Base-by-base conservation (phyloP, 2,113 vertebrate genomes). In the Grus americana region DNA sequence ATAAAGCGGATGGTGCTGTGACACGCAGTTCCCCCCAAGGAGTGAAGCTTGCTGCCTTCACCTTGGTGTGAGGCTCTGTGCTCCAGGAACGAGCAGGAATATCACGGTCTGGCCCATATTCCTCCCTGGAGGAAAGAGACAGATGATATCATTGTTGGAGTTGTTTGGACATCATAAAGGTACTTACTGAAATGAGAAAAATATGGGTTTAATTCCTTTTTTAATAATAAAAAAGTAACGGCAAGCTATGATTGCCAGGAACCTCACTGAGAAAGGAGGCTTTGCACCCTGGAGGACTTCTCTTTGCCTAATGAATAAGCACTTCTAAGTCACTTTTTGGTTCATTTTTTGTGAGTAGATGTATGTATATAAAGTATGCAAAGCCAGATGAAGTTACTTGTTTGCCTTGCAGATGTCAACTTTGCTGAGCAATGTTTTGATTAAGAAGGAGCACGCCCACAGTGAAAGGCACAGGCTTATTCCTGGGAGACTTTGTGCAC, bases 111-210 rank as follows among this genome's bases (percentile, higher is more conserved):
- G 79, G 92, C 83, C 70, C 62, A 32, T 54, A 88, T 93, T 87
- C 62, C 40, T 84, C 89, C 42, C 74, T 62, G 49, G 82, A 70
- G 92, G 55, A 66, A 61, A 44, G 49, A 94, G 30, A 73, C 46
- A 74, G 68, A 94, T 95, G 82, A 92, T 95, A 78, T 90, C 68
- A 90, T 79, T 81, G 70, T 71, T 92, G 86, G 74, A 85, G 17
- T 86, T 94, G 89, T 85, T 92, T 85, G 75, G 74, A 88, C 40
- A 66, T 79, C 30, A 44, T 87, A 76, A 92, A 87, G 46, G 30
- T 88, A 92, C 42, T 72, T 78, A 85, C 11, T 29, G 14, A 92
- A 42, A 88, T 85, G 82, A 85, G 86, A 88, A 92, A 90, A 92
- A 92, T 65, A 90, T 79, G 86, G 46, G 1, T 87, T 92, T 84